These are phyloP conservation scores for Malurus cyaneus DNA, from an alignment of 2,113 vertebrate species.

Conservation along the genomic window DNA sequence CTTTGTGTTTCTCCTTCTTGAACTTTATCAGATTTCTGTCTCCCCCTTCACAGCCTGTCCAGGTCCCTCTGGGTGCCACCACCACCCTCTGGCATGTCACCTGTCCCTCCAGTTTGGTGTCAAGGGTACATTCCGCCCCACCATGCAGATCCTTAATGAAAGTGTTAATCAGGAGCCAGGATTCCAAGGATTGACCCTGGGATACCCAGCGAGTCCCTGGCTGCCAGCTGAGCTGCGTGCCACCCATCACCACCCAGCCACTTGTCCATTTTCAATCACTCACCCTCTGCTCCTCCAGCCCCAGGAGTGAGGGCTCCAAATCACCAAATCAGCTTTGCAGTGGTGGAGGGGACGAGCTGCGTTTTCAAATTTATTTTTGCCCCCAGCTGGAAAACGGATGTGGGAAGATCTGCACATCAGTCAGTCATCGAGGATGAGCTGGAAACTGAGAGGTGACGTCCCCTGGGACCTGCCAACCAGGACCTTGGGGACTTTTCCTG, in stretches of 20 bases:
- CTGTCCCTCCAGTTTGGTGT: not conserved
- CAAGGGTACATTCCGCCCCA: not conserved
- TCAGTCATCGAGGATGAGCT: not conserved
- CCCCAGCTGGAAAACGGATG: not conserved
- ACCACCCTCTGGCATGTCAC: not conserved
- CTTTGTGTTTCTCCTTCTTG: not conserved
- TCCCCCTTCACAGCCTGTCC: not conserved
- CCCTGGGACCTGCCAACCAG: not conserved
- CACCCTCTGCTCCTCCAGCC: not conserved
- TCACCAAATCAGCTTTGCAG: not conserved
- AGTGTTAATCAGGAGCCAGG: not conserved
- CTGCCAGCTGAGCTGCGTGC: rapidly evolving
- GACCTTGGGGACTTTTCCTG: not conserved
- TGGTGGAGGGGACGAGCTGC: not conserved
- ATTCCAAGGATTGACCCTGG: not conserved
- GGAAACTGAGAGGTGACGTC: not conserved
- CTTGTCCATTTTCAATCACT: not conserved
- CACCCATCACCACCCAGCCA: not conserved
- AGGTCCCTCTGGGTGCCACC: not conserved
- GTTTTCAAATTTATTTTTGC: not conserved
- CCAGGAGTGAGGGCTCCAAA: not conserved
- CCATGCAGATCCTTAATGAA: not conserved
- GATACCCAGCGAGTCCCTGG: not conserved
- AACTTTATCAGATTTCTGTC: not conserved
- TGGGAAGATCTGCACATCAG: not conserved